Evolutionary conservation across 2,113 vertebrate species (phyloP).

Genomic region (Stegastes partitus): DNA sequence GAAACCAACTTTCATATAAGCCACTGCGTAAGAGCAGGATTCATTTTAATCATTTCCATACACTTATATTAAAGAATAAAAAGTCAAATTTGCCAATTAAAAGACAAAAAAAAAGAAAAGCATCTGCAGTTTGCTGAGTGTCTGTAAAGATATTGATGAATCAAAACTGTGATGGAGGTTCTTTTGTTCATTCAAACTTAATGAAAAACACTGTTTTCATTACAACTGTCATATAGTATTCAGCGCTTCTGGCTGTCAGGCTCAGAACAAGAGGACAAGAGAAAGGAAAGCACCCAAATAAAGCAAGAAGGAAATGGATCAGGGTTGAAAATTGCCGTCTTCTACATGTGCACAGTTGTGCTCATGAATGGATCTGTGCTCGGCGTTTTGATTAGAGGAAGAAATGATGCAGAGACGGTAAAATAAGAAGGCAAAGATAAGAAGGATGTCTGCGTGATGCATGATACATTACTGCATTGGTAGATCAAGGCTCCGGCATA

Average conservation of each 20-base stretch:
- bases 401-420: neutral
- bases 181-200: neutral
- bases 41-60: too few species aligned
- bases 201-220: neutral
- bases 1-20: too few species aligned
- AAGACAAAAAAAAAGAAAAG: too few species aligned
- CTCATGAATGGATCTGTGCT: neutral
- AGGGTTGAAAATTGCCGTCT: neutral
- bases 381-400: slow-evolving; percentile 29
- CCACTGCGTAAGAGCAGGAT: too few species aligned
- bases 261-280: neutral
- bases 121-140: neutral
- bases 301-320: neutral
- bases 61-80: neutral
- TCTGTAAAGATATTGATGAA: neutral
- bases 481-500: slow-evolving; percentile 63
- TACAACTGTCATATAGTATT: neutral
- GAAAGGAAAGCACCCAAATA: neutral
- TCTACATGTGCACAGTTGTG: neutral
- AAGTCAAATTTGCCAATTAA: neutral
- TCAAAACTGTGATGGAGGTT: neutral
- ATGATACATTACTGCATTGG: slow-evolving; percentile 52
- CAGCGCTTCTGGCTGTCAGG: neutral
- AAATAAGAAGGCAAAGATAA: slow-evolving; percentile 29
- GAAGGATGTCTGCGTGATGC: slow-evolving; percentile 22